Evolutionary conservation across 2,113 vertebrate genomes (phyloP), one percentile per base, ranked within the genome.

Genomic region (Meleagris gallopavo): DNA sequence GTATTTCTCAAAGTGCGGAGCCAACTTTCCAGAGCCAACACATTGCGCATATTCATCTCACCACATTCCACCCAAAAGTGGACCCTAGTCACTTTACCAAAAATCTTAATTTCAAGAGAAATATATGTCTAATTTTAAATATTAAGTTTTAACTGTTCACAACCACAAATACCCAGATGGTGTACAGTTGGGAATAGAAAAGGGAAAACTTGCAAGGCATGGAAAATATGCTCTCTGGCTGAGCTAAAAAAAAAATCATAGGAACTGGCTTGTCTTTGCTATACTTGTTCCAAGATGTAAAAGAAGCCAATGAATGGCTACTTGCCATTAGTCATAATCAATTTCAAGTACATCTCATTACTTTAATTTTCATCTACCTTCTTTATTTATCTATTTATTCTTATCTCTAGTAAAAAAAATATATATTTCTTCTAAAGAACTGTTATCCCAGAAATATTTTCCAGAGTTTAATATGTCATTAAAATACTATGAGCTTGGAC

Each of bases 121-220:
- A 73, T 79, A 70, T 43, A 84, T 43, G 25, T 75, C 34, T 86
- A 86, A 86, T 90, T 95, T 91, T 66, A 92, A 66, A 96, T 87
- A 93, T 62, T 91, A 96, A 95, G 61, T 89, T 91, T 91, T 96
- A 90, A 95, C 81, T 55, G 46, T 96, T 91, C 72, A 55, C 61
- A 86, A 64, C 94, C 94, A 76, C 90, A 86, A 83, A 96, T 90
- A 88, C 93, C 89, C 89, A 89, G 62, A 90, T 74, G 93, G 67
- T 55, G 67, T 8, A 50, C 25, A 80, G 86, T 92, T 62, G 52
- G 60, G 54, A 74, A 88, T 30, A 70, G 78, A 87, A 58, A 50
- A 57, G 25, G 86, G 46, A 74, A 81, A 86, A 40, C 54, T 78
- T 80, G 78, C 52, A 90, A 80, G 77, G 87, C 90, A 73, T 38